A percentile compares a stretch with the other conserved stretches of the same genome.
These are phyloP conservation scores for Acanthosepion esculentum DNA, from an alignment of 2,888 invertebrate species.

Conservation along the genomic window DNA sequence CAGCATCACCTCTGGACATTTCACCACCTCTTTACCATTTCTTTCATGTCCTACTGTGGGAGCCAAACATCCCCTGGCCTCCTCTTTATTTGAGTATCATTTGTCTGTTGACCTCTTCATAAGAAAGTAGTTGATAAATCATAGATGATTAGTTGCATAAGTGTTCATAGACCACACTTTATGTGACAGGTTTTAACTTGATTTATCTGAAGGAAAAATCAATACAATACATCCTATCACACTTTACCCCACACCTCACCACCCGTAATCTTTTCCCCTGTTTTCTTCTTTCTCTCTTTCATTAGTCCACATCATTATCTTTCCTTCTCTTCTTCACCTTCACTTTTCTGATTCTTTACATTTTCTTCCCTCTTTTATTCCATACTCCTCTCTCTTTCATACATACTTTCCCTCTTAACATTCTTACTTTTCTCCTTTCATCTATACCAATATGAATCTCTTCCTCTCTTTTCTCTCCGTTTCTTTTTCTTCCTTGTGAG, in stretches of 20 bases:
- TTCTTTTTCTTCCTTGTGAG: too few species aligned
- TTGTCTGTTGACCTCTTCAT: background rate
- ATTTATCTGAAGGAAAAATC: background rate
- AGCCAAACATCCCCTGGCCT: background rate
- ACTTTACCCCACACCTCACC: background rate
- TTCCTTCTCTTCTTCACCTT: background rate
- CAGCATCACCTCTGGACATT: background rate
- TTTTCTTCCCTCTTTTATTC: too few species aligned
- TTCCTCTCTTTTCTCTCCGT: too few species aligned
- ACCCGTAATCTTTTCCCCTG: background rate
- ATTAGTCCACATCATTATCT: background rate
- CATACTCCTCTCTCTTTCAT: too few species aligned
- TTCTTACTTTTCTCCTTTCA: too few species aligned
- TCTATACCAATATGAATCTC: too few species aligned
- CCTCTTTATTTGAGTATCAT: background rate
- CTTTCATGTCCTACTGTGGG: background rate
- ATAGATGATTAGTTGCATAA: constrained; percentile 12
- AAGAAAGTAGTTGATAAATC: constrained; percentile 33
- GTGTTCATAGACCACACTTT: constrained; percentile 1
- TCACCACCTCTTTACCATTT: background rate
- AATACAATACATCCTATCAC: background rate
- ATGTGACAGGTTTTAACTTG: constrained; percentile 33
- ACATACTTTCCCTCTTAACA: too few species aligned
- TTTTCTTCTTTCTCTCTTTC: background rate
- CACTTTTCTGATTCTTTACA: too few species aligned